These are phyloP conservation scores for Smittia aterrima DNA, from an alignment of 2,888 invertebrate species.

Conservation along the genomic window DNA sequence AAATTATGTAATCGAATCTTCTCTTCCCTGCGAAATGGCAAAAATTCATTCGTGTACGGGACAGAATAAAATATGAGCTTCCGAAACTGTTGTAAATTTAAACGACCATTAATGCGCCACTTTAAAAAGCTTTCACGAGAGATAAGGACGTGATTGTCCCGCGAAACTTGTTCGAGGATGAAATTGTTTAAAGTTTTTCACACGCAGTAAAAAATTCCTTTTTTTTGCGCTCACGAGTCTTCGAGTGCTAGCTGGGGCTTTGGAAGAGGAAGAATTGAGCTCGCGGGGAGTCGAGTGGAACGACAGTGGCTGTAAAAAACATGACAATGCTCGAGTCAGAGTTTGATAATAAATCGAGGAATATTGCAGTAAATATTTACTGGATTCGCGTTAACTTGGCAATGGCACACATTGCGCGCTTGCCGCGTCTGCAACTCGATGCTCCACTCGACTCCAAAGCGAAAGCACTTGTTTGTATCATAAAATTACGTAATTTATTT, in stretches of 20 bases:
- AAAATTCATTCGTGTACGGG: neutral
- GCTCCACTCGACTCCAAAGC: neutral
- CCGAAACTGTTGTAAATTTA: neutral
- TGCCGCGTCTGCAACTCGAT: neutral
- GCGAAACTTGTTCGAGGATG: no score
- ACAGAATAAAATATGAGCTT: neutral
- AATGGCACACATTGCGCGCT: neutral
- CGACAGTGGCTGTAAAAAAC: no score
- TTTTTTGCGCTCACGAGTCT: no score
- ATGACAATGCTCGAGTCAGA: neutral
- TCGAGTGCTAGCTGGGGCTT: no score
- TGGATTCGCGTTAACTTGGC: neutral
- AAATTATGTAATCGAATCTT: neutral
- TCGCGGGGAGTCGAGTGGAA: no score
- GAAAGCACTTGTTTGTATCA: conserved; percentile 30
- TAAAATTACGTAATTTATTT: conserved; percentile 40
- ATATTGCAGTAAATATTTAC: neutral
- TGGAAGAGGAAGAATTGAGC: no score
- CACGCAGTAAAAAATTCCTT: neutral
- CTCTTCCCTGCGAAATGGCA: neutral
- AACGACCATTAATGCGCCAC: neutral
- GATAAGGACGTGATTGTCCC: neutral
- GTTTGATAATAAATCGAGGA: neutral
- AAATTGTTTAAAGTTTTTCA: neutral
- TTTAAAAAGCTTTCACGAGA: neutral